Conservation (phyloP, 2,888 invertebrate genomes). For the Aphrophora alni region DNA sequence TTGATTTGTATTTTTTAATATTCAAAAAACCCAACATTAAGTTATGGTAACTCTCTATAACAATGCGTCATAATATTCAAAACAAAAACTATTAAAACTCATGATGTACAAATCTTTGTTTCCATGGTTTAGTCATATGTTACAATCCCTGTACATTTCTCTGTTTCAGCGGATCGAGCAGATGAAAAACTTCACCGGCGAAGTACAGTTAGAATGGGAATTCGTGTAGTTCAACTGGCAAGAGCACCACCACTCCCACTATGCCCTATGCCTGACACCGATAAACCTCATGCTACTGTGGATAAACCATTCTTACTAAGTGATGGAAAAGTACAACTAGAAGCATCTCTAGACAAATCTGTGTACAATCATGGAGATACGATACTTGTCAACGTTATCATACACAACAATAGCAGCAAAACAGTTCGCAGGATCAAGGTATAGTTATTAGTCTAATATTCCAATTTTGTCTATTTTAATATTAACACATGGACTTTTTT, state of each 20-base stretch:
- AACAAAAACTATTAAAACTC: no score
- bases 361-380: slow-evolving; percentile 85
- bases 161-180: slow-evolving; percentile 74
- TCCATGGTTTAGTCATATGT: no score
- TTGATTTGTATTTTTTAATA: no score
- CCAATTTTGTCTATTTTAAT: no score
- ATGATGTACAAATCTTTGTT: no score
- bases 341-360: slow-evolving; percentile 81
- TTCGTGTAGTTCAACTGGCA: slow-evolving; percentile 76
- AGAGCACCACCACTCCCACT: slow-evolving; percentile 53
- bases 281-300: slow-evolving; percentile 68
- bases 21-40: no score
- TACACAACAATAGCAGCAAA: slow-evolving; percentile 83
- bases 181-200: slow-evolving; percentile 83
- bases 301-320: slow-evolving; percentile 87
- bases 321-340: slow-evolving; percentile 76
- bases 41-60: no score
- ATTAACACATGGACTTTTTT: no score
- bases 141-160: slow-evolving; percentile 32
- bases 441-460: no score
- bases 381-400: slow-evolving; percentile 73
- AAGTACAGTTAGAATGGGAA: slow-evolving; percentile 84
- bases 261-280: slow-evolving; percentile 54
- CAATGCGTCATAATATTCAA: no score
- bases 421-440: slow-evolving; percentile 86